phyloP scores from a whole-genome alignment of 2,113 vertebrate genomes.

The Fregetta grallaria region DNA sequence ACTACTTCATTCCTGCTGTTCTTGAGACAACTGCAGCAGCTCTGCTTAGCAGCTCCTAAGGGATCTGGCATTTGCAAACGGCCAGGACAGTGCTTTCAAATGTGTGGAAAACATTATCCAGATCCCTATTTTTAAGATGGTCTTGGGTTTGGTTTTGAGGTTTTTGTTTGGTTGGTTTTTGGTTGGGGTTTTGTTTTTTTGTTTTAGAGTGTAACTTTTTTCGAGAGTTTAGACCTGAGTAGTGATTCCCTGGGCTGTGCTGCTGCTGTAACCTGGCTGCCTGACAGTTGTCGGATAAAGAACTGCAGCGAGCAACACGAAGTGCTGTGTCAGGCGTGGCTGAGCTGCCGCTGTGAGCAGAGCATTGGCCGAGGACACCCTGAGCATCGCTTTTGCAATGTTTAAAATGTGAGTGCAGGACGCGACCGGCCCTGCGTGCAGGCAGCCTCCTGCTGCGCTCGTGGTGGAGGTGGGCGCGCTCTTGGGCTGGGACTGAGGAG shows the following conservation, averaged over 20 bases:
- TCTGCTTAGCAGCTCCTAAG: conserved; percentile 36
- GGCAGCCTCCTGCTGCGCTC: not conserved
- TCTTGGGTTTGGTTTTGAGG: not conserved
- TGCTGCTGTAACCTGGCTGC: not conserved
- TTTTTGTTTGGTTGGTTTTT: not conserved
- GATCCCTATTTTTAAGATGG: not conserved
- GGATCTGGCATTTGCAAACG: conserved; percentile 42
- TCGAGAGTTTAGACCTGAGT: not conserved
- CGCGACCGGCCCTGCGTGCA: not conserved
- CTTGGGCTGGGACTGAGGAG: not conserved
- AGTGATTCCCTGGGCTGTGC: not conserved
- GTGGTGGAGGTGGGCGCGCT: not conserved
- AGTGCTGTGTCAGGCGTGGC: not conserved
- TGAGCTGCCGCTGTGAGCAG: not conserved
- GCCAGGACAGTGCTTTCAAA: conserved; percentile 6
- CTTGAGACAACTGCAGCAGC: not conserved
- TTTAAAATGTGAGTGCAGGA: not conserved
- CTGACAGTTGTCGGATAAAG: not conserved
- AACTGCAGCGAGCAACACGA: not conserved
- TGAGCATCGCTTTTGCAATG: not conserved
- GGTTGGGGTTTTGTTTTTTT: not conserved
- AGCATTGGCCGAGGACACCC: not conserved
- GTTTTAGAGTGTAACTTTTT: not conserved
- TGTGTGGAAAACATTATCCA: conserved; percentile 34
- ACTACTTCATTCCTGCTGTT: not conserved